Evolutionary conservation across 2,797 vertebrate genomes (phyloP).

Genomic region (Myotis findleyi): DNA sequence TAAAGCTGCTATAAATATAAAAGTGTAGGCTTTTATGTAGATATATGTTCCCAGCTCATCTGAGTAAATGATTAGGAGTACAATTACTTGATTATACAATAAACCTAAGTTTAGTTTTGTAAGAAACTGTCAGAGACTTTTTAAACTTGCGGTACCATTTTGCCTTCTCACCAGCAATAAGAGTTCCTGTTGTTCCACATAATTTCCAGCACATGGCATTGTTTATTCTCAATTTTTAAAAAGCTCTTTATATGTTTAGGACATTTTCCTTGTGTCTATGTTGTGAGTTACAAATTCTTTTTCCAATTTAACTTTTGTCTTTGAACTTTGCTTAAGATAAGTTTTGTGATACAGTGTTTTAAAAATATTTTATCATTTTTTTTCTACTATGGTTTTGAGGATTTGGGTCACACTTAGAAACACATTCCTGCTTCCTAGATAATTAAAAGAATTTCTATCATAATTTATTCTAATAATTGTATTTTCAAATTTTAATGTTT

Average conservation of each 20-base stretch:
- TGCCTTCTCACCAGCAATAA: not conserved
- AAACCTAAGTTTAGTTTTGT: not conserved
- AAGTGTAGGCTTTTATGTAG: not conserved
- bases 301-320: not conserved
- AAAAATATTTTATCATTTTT: not conserved
- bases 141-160: not conserved
- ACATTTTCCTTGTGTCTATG: not conserved
- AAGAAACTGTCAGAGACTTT: not conserved
- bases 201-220: not conserved
- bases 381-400: not conserved
- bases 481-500: not conserved
- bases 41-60: not conserved
- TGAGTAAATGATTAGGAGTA: not conserved
- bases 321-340: not conserved
- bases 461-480: not conserved
- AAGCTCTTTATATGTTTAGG: not conserved
- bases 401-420: not conserved
- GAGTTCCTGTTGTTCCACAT: not conserved
- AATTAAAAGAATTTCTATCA: not conserved
- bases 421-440: not conserved
- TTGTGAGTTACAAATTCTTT: not conserved
- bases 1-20: not conserved
- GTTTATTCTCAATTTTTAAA: not conserved
- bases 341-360: not conserved
- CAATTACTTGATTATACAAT: not conserved